Conservation (phyloP, 1,140 invertebrate genomes). For the Ceratitis capitata region DNA sequence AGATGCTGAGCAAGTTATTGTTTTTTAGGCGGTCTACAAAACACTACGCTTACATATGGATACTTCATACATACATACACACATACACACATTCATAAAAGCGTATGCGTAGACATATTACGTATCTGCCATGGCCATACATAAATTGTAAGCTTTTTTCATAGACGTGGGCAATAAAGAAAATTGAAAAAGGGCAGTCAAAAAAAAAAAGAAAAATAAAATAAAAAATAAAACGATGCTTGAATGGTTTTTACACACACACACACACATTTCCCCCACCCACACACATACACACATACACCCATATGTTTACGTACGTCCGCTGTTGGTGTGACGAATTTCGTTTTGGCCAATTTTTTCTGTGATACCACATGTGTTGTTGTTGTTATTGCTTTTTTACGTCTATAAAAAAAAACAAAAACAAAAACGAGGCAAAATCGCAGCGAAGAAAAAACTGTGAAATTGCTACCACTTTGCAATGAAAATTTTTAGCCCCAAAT, state of each 20-base stretch:
- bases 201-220: background rate
- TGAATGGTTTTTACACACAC: background rate
- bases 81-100: background rate
- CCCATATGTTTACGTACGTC: background rate
- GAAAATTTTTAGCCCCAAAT: conserved; percentile 32
- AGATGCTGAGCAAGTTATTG: conserved; percentile 6
- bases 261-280: background rate
- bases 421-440: background rate
- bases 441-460: background rate
- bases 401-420: background rate
- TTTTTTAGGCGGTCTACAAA: conserved; percentile 4
- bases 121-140: background rate
- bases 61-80: background rate
- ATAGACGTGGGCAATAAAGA: conserved; percentile 4
- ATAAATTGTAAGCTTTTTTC: conserved; percentile 29
- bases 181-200: conserved; percentile 28
- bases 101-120: background rate
- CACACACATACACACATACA: background rate
- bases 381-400: background rate
- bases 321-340: background rate
- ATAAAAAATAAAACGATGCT: background rate
- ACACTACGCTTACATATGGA: background rate
- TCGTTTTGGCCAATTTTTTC: background rate
- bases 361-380: background rate
- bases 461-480: conserved; percentile 27